These are phyloP conservation scores for Theocolax elegans DNA, from an alignment of 1,140 invertebrate species.

Conservation along the genomic window DNA sequence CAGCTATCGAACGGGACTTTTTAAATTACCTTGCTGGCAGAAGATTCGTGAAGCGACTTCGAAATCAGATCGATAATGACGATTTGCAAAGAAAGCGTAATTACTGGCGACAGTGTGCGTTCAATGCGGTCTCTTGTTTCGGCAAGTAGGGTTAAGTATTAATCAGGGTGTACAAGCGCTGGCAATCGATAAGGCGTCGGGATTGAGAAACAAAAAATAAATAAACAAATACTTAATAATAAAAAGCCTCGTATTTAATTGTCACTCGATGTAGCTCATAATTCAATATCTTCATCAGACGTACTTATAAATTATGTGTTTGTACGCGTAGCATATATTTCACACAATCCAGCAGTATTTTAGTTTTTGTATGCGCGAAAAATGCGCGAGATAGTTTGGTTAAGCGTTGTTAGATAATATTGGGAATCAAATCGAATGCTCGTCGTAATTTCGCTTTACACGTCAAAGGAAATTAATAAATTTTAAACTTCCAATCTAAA, in stretches of 20 bases:
- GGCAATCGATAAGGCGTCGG: neutral
- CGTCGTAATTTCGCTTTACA: no score
- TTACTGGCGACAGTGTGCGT: conserved; percentile 76
- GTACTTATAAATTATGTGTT: neutral
- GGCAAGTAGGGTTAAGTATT: conserved; percentile 59
- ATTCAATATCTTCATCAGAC: conserved; percentile 31
- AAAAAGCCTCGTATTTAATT: conserved; percentile 18
- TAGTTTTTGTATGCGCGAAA: neutral
- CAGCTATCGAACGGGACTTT: conserved; percentile 38
- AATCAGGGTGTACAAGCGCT: no score
- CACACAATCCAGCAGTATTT: neutral
- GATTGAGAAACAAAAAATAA: neutral
- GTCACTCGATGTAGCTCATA: conserved; percentile 36
- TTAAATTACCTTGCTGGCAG: conserved; percentile 41
- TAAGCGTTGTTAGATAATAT: neutral
- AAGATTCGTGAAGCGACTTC: conserved; percentile 67
- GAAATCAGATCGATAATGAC: conserved; percentile 64
- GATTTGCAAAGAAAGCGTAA: conserved; percentile 72
- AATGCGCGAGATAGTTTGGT: no score
- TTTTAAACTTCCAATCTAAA: no score
- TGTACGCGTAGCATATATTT: neutral
- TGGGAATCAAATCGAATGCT: no score
- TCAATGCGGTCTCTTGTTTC: conserved; percentile 76
- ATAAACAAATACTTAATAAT: conserved; percentile 2
- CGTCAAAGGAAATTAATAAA: no score